phyloP scores from a whole-genome alignment of 2,797 vertebrate genomes.

The Fistularia commersonii region DNA sequence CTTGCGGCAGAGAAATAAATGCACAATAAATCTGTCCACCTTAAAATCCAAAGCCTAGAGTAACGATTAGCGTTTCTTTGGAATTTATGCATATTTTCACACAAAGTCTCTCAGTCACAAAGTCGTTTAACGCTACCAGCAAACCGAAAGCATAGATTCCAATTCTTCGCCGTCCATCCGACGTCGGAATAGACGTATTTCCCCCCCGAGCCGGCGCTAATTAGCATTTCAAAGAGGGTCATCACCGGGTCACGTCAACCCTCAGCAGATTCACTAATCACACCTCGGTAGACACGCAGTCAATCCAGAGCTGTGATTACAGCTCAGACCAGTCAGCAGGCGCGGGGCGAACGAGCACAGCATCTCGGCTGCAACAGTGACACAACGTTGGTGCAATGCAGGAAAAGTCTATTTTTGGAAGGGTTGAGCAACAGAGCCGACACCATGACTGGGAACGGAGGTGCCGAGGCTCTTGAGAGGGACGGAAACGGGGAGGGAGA shows the following conservation, averaged over 20 bases:
- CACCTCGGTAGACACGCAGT: constrained; percentile 40
- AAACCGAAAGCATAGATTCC: neutral
- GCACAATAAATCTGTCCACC: too few relatives aligned
- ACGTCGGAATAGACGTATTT: constrained; percentile 4
- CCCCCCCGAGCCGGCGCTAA: constrained; percentile 33
- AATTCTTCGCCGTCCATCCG: constrained; percentile 10
- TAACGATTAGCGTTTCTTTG: too few relatives aligned
- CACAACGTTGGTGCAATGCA: constrained; percentile 76
- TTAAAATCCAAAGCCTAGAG: too few relatives aligned
- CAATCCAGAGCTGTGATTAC: constrained; percentile 52
- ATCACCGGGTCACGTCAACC: constrained; percentile 45
- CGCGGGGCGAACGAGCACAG: constrained; percentile 46
- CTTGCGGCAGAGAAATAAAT: too few relatives aligned
- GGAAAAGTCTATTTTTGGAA: constrained; percentile 79
- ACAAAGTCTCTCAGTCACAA: too few relatives aligned
- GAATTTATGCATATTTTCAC: too few relatives aligned
- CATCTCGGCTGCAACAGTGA: constrained; percentile 60
- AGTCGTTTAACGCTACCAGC: too few relatives aligned
- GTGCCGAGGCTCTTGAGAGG: constrained; percentile 21
- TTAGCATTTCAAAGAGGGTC: constrained; percentile 51
- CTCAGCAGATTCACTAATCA: constrained; percentile 56
- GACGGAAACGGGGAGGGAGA: constrained; percentile 1
- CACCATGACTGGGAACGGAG: constrained; percentile 51
- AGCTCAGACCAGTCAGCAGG: constrained; percentile 44
- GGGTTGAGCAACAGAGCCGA: constrained; percentile 60